Base-by-base conservation (phyloP, 2,113 vertebrate species). In the Mesocricetus auratus region DNA sequence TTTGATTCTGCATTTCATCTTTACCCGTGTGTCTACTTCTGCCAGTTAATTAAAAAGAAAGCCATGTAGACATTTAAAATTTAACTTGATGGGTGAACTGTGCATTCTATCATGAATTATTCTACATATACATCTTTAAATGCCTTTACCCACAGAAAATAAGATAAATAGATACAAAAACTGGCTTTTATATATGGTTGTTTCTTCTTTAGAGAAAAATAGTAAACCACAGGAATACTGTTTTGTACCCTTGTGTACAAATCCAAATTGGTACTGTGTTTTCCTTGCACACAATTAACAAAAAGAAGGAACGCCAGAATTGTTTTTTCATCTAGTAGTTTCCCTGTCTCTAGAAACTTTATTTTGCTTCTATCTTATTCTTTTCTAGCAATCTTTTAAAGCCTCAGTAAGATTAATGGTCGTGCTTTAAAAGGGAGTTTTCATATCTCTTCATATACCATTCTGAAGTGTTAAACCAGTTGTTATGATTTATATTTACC, bases 21-120 rank as follows among this genome's bases (percentile, higher is more conserved):
- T 50, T 90, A 73, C 45, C 71, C 31, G 77, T 60, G 39, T 82
- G 56, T 22, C 39, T 86, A 45, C 39, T 68, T 81, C 39, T 96
- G 31, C 58, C 42, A 17, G 29, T 79, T 91, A 69, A 90, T 79
- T 93, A 79, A 88, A 64, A 86, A 93, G 78, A 95, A 93, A 93
- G 10, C 39, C n/a, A 75, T 64, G 11, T 16, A 56, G 81, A 79
- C 50, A 74, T 94, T 96, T 95, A 42, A 31, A 94, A 85, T 92
- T 88, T 82, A 90, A 89, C 69, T 78, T 71, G 15, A 47, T 94
- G 81, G 45, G 15, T 93, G 19, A 92, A 69, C 62, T 92, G 53
- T 3, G 7, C 89, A 64, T 91, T 89, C 16, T 73, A 42, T 79
- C 19, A 66, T 88, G 64, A 92, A 42, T 66, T 79, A 50, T 64